A percentile compares a stretch with the other conserved stretches of the same genome.
These are phyloP conservation scores for Lamprologus ornatipinnis DNA, from an alignment of 2,113 vertebrate species.

Conservation along the genomic window DNA sequence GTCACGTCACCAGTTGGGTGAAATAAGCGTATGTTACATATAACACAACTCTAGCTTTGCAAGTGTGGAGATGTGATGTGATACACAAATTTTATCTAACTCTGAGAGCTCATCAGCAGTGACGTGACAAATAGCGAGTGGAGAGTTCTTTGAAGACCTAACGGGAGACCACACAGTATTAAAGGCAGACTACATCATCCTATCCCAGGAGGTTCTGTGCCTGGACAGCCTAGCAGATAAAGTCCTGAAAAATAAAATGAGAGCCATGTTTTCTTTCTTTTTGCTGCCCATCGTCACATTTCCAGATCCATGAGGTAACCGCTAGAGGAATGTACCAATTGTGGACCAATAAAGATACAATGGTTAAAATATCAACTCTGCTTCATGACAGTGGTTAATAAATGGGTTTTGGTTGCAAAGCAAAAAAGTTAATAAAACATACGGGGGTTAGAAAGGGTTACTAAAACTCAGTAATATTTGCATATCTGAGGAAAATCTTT, in stretches of 20 bases:
- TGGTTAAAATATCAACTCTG: background rate
- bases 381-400: background rate
- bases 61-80: background rate
- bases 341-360: background rate
- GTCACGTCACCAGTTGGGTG: background rate
- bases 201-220: background rate
- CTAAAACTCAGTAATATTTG: background rate
- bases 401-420: background rate
- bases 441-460: rapidly evolving
- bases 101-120: background rate
- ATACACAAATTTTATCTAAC: background rate
- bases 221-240: background rate
- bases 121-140: background rate
- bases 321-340: background rate
- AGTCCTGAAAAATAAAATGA: background rate
- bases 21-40: background rate
- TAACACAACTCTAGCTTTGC: background rate
- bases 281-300: background rate
- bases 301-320: background rate
- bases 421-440: background rate
- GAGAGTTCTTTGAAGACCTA: background rate
- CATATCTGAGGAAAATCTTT: background rate
- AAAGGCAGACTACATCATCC: background rate
- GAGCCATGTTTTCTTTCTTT: background rate
- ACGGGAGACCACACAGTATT: background rate